Evolutionary conservation across 2,888 invertebrate genomes (phyloP).

Genomic region (Lordiphosa fenestrarum): DNA sequence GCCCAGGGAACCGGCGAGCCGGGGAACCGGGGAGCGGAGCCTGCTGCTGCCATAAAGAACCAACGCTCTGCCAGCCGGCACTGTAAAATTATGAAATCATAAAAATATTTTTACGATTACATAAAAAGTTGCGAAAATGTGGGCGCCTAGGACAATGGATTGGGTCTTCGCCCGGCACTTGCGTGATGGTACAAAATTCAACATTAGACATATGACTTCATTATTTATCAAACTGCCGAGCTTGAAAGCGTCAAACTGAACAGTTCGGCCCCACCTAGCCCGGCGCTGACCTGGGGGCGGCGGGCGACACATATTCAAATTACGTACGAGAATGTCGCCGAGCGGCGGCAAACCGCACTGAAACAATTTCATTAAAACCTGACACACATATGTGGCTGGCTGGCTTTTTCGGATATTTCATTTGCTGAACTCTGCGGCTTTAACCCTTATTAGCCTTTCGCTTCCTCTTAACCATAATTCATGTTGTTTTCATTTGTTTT

Average conservation of each 20-base stretch:
- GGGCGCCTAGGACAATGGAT: constrained; percentile 37
- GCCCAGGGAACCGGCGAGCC: constrained; percentile 11
- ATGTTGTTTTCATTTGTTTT: constrained; percentile 76
- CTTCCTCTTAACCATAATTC: constrained; percentile 58
- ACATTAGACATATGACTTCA: constrained; percentile 73
- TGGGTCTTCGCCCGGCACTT: constrained; percentile 15
- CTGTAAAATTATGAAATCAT: constrained; percentile 74
- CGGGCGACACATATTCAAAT: constrained; percentile 59
- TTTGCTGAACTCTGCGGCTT: constrained; percentile 56
- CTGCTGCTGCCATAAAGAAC: constrained; percentile 53
- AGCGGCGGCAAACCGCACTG: constrained; percentile 50
- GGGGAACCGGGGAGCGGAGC: constrained; percentile 12
- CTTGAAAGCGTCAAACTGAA: constrained; percentile 49
- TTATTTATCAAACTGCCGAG: constrained; percentile 69
- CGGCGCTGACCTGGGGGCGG: constrained; percentile 28
- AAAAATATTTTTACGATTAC: constrained; percentile 76
- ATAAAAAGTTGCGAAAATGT: constrained; percentile 62
- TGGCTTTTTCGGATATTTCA: constrained; percentile 39
- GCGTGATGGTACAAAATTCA: constrained; percentile 70
- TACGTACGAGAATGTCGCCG: constrained; percentile 44
- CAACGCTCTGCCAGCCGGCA: constrained; percentile 41
- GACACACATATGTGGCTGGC: constrained; percentile 20
- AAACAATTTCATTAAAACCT: constrained; percentile 65
- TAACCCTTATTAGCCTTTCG: constrained; percentile 69
- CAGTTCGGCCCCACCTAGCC: constrained; percentile 40